Conservation (phyloP, 2,888 invertebrate species). For the Stenodema calcarata region DNA sequence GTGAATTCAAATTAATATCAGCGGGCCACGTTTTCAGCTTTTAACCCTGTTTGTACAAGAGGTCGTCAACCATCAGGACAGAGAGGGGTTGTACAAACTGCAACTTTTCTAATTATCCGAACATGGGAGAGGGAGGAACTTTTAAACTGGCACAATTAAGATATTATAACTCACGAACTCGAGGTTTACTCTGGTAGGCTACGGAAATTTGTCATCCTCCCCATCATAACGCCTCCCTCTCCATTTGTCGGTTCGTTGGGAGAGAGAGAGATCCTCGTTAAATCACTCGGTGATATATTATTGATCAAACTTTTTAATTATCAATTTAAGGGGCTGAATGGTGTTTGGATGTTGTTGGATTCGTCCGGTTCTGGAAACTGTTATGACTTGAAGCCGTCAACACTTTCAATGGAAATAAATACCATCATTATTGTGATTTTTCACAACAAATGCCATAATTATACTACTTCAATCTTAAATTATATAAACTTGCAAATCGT, state of each 20-base stretch:
- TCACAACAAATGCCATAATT: too few relatives aligned
- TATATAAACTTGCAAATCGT: too few relatives aligned
- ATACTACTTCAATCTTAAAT: too few relatives aligned
- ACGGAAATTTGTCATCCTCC: conserved; percentile 24
- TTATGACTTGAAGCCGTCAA: not conserved
- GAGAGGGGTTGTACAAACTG: conserved; percentile 9
- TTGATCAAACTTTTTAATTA: conserved; percentile 39
- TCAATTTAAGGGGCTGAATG: not conserved
- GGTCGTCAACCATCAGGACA: not conserved
- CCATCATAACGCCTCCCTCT: not conserved
- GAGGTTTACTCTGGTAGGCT: conserved; percentile 29
- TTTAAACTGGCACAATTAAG: conserved; percentile 51
- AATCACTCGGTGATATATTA: conserved; percentile 27
- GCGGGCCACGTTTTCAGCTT: not conserved
- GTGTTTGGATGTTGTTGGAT: not conserved
- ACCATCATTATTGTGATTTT: too few relatives aligned
- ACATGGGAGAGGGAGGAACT: conserved; percentile 3
- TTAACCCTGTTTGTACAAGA: not conserved
- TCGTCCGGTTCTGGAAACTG: not conserved
- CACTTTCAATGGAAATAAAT: not conserved
- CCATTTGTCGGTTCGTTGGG: not conserved
- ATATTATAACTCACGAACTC: conserved; percentile 50
- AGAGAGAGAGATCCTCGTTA: conserved; percentile 11
- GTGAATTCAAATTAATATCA: not conserved
- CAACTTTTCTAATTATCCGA: conserved; percentile 44